These are phyloP conservation scores for Acronicta leporina DNA, from an alignment of 2,888 invertebrate genomes.

Conservation along the genomic window DNA sequence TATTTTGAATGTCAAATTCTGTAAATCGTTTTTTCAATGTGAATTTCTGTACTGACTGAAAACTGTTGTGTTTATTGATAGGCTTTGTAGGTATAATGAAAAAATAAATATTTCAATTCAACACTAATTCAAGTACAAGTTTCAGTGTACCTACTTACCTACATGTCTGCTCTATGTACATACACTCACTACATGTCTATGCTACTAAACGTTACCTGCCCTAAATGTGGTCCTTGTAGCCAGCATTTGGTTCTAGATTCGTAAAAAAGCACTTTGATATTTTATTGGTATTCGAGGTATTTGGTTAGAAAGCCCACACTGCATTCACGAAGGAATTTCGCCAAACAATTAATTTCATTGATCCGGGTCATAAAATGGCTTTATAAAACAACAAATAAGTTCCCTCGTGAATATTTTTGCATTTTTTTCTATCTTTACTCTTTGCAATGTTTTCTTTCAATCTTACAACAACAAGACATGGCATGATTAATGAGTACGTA, in stretches of 20 bases:
- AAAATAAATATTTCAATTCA: constrained; percentile 7
- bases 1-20: constrained; percentile 24
- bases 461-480: constrained; percentile 68
- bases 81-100: constrained; percentile 24
- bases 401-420: constrained; percentile 58
- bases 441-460: constrained; percentile 88
- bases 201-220: constrained; percentile 53
- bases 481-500: constrained; percentile 63
- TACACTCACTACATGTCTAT: constrained; percentile 52
- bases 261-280: constrained; percentile 52
- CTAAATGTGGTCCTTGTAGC: constrained; percentile 56
- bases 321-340: constrained; percentile 61
- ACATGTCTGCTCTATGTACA: constrained; percentile 49
- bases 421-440: constrained; percentile 72
- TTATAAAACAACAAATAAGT: constrained; percentile 32
- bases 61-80: constrained; percentile 13
- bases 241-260: constrained; percentile 47
- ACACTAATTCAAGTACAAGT: constrained; percentile 20
- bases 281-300: constrained; percentile 36
- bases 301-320: constrained; percentile 36
- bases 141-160: constrained; percentile 27
- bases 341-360: constrained; percentile 13
- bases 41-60: constrained; percentile 56
- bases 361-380: constrained; percentile 14
- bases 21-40: constrained; percentile 61